Conservation (phyloP, 2,113 vertebrate species). For the Cebidichthys violaceus region DNA sequence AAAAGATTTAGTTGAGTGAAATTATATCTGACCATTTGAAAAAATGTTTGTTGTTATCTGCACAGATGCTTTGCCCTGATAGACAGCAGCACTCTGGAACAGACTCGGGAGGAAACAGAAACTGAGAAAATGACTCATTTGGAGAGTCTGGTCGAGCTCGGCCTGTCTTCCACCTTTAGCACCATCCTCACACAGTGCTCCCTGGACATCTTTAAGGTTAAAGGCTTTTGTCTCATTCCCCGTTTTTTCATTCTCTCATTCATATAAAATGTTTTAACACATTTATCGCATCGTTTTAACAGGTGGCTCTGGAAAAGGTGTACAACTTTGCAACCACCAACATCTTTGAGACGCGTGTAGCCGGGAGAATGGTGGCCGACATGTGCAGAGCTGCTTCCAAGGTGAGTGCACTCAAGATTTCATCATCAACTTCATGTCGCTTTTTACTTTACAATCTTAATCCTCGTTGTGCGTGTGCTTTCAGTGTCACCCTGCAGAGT, state of each 20-base stretch:
- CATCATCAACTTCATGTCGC: neutral
- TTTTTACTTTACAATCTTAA: neutral
- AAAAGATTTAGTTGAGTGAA: neutral
- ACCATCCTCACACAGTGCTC: slow-evolving; percentile 98
- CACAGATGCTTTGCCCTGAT: slow-evolving; percentile 97
- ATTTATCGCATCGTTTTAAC: slow-evolving; percentile 39
- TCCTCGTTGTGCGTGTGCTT: slow-evolving; percentile 53
- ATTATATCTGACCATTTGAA: neutral
- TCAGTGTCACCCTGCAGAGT: slow-evolving; percentile 94
- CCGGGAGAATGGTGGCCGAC: slow-evolving; percentile 97
- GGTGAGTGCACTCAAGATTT: slow-evolving; percentile 74
- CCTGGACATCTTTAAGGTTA: slow-evolving; percentile 96
- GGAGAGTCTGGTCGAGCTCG: slow-evolving; percentile 96
- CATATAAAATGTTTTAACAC: neutral
- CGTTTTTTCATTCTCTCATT: neutral
- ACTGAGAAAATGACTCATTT: slow-evolving; percentile 99
- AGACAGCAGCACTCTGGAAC: slow-evolving; percentile 97
- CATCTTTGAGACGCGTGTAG: slow-evolving; percentile 98
- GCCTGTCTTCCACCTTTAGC: slow-evolving; percentile 97
- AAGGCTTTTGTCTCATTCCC: neutral
- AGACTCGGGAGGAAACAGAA: slow-evolving; percentile 97
- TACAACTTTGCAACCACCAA: slow-evolving; percentile 97
- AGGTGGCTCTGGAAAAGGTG: slow-evolving; percentile 97
- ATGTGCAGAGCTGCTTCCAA: slow-evolving; percentile 98
- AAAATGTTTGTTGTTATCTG: neutral